Percentiles rank a stretch among this genome's conserved stretches.
phyloP scores from a whole-genome alignment of 35 echinoderm and acorn worm genomes.

The Stichopus chloronotus region DNA sequence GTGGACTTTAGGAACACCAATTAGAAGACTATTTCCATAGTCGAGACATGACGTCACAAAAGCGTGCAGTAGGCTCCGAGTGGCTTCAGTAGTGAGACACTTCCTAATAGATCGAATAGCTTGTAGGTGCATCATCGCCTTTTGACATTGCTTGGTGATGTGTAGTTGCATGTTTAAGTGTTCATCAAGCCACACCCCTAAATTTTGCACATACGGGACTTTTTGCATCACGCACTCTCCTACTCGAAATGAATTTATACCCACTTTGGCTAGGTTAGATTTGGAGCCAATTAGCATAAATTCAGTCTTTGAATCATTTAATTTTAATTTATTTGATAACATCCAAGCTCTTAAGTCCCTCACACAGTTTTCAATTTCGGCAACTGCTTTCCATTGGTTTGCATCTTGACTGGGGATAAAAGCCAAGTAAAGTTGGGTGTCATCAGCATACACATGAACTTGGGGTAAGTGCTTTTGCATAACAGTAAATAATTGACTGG shows the following conservation, averaged over 20 bases:
- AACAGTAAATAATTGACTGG: constrained; percentile 33
- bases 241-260: neutral
- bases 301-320: constrained; percentile 11
- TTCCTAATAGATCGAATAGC: neutral
- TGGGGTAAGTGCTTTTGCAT: constrained; percentile 2
- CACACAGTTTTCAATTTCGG: constrained; percentile 15
- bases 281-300: constrained; percentile 16
- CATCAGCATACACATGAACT: constrained; percentile 11
- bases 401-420: constrained; percentile 13
- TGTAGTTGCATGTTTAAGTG: too few species aligned
- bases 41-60: constrained; percentile 27
- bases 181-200: neutral
- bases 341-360: neutral
- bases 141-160: too few species aligned
- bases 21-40: constrained; percentile 7
- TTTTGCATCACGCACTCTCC: neutral
- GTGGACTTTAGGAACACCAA: constrained; percentile 14
- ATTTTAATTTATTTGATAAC: constrained; percentile 27
- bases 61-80: neutral
- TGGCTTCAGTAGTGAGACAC: neutral
- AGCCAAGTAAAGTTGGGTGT: constrained; percentile 17
- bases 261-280: neutral
- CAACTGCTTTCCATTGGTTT: constrained; percentile 21
- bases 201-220: neutral
- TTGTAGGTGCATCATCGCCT: too few species aligned